Evolutionary conservation across 2,888 invertebrate species (phyloP), one percentile per base, ranked within the genome.

Genomic region (Drosophila formosana): DNA sequence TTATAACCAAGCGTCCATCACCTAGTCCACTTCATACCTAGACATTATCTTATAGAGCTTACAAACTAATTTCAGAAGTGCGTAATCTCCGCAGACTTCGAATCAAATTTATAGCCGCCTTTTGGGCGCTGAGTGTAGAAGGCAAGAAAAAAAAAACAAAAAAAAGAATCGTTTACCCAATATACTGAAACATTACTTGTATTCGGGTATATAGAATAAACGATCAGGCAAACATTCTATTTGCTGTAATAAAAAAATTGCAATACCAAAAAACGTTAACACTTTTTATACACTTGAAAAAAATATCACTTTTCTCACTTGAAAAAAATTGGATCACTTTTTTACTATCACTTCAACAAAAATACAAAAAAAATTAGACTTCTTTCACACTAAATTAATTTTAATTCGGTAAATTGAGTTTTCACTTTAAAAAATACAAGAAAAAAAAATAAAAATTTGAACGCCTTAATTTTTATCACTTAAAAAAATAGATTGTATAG

Each of bases 271-370:
- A 43, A 53, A 45, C 4, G 11, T 28, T 45, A 28, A 23, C 34
- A 43, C 45, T 45, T 58, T 55, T 13, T 3, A 46, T n/a, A 45
- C 56, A 70, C 7, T 39, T 25, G 3, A 57, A 43, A 51, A 62
- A 58, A 53, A 49, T 30, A 1, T 39, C 37, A 26, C 49, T 39
- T 13, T 39, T 39, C 5, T 37, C 78, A 75, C 78, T 77, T 61
- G 5, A 58, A 65, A 70, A 66, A 74, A 62, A 51, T 3, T n/a
- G 18, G 2, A 37, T n/a, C 37, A 37, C 37, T 37, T 37, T n/a
- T 37, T n/a, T n/a, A n/a, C n/a, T n/a, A 4, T 28, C 78, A 75
- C 78, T 77, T 58, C 3, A 58, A 65, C 66, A 66, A 74, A 62
- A 51, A 3, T 13, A 23, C 1, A 41, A 55, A 55, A 63, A 32